phyloP scores from a whole-genome alignment of 1,140 invertebrate genomes.

The Zaprionus nigranus region DNA sequence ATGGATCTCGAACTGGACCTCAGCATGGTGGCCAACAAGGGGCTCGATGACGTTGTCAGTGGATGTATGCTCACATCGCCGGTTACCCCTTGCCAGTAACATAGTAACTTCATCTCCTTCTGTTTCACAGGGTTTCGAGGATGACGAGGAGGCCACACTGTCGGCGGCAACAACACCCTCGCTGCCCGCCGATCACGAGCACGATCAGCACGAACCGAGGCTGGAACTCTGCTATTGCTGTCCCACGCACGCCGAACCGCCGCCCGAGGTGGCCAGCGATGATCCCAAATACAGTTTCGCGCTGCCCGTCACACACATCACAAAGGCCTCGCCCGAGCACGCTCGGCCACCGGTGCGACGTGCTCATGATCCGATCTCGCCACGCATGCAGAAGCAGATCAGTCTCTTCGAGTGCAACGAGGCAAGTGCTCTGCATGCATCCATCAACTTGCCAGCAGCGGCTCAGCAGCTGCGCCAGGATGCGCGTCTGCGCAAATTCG shows the following conservation, averaged over 20 bases:
- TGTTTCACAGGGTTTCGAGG: slow-evolving; percentile 69
- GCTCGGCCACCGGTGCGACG: slow-evolving; percentile 51
- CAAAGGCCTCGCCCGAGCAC: slow-evolving; percentile 65
- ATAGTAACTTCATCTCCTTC: neutral
- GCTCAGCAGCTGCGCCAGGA: slow-evolving; percentile 69
- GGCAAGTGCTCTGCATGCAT: slow-evolving; percentile 62
- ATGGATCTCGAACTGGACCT: slow-evolving; percentile 60
- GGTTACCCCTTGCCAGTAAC: neutral
- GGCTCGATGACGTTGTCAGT: slow-evolving; percentile 75
- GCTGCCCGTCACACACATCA: slow-evolving; percentile 52
- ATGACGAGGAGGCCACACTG: slow-evolving; percentile 86
- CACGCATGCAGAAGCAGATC: slow-evolving; percentile 79
- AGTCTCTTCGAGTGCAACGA: slow-evolving; percentile 73
- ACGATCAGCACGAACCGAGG: slow-evolving; percentile 41
- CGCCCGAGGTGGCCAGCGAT: slow-evolving; percentile 65
- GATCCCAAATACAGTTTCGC: slow-evolving; percentile 63
- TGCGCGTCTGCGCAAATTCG: slow-evolving; percentile 72
- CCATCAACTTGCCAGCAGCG: slow-evolving; percentile 69
- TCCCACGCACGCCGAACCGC: slow-evolving; percentile 62
- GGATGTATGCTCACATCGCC: slow-evolving; percentile 59
- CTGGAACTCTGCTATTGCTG: slow-evolving; percentile 72
- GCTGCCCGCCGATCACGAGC: slow-evolving; percentile 50
- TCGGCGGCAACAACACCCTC: slow-evolving; percentile 84
- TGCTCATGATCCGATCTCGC: slow-evolving; percentile 69
- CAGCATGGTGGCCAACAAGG: slow-evolving; percentile 77